Evolutionary conservation across 1,140 invertebrate species (phyloP).

Genomic region (Orius laevigatus): DNA sequence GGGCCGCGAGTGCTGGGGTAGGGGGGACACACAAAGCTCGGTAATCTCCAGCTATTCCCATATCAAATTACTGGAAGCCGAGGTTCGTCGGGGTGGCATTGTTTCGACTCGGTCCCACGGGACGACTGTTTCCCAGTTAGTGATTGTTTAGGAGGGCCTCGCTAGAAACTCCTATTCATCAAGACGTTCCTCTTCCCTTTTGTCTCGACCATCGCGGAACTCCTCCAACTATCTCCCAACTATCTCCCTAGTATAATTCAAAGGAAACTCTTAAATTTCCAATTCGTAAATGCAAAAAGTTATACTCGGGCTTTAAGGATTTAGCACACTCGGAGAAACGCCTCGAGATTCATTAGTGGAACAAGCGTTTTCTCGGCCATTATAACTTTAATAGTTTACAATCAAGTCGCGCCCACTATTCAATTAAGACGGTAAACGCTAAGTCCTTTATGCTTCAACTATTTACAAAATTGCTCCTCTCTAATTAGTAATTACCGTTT

Average conservation of each 20-base stretch:
- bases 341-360: too few species aligned
- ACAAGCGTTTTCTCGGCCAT: too few species aligned
- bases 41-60: slow-evolving; percentile 12
- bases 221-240: slow-evolving; percentile 3
- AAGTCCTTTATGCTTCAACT: too few species aligned
- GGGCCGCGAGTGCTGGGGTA: neutral
- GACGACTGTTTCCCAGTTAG: slow-evolving; percentile 6
- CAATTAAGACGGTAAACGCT: too few species aligned
- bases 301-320: too few species aligned
- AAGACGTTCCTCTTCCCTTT: slow-evolving; percentile 5
- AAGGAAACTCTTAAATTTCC: too few species aligned
- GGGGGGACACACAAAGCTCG: slow-evolving; percentile 4
- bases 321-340: too few species aligned
- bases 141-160: slow-evolving; percentile 7
- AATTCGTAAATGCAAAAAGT: too few species aligned
- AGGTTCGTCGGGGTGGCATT: slow-evolving; percentile 8
- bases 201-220: neutral
- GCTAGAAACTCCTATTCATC: slow-evolving; percentile 3
- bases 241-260: neutral
- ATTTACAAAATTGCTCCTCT: too few species aligned
- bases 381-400: too few species aligned
- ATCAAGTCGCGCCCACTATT: too few species aligned
- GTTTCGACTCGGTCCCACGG: slow-evolving; percentile 3
- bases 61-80: slow-evolving; percentile 10
- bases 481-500: too few species aligned